Evolutionary conservation across 2,113 vertebrate species (phyloP), one percentile per base, ranked within the genome.

Genomic region (Nycticryphes semicollaris): DNA sequence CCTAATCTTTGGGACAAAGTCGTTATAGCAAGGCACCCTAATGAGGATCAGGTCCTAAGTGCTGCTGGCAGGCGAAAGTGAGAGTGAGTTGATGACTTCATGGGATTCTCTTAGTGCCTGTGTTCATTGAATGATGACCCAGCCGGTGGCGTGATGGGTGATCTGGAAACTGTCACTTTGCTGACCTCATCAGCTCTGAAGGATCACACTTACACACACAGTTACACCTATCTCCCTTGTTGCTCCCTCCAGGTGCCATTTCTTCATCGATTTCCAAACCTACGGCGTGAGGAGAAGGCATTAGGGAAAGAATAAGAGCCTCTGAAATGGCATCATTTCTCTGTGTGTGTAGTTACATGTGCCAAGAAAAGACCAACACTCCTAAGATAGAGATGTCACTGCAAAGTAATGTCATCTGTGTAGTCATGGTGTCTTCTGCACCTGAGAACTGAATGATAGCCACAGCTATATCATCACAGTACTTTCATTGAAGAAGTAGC

Each of bases 201-300:
- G 47, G 50, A 24, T 63, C 0, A 1, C 0, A 0, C 39, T 85
- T 41, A 16, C 0, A 2, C 37, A 13, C 30, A 25, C 12, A 4
- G 22, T 25, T 89, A 56, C 12, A 69, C 62, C 57, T 30, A 19
- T 17, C 9, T 54, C 53, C 53, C 53, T 28, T 54, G 17, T 10
- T 30, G 53, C 15, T 54, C 16, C 53, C 9, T 54, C 17, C 28
- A 54, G 31, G 45, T 87, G 59, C 66, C 4, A 15, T 87, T 85
- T 80, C 14, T 85, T 45, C 37, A 76, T 45, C 22, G 12, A 25
- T 73, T 84, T 53, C 68, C 5, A 0, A 54, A 18, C n/a, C 37
- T 51, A 41, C n/a, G 37, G 9, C 84, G 14, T 51, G 23, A 64
- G 56, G 18, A 47, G n/a, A 18, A 47, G 45, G 25, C 62, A 3